Evolutionary conservation across 2,797 vertebrate species (phyloP).

Genomic region (Darevskia nairensis): DNA sequence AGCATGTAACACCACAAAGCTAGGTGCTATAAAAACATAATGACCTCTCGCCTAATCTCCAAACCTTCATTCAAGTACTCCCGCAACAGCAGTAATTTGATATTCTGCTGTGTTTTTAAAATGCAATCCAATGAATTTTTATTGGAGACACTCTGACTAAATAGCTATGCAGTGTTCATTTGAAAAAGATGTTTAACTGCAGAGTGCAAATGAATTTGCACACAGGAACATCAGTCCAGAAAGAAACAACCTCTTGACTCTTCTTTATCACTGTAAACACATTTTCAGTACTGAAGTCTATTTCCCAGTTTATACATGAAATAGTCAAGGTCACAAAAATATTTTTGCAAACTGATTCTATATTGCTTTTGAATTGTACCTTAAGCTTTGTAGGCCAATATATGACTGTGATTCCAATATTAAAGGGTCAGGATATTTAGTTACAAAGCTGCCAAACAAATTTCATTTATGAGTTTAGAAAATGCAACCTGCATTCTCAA

Average conservation of each 20-base stretch:
- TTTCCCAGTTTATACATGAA: constrained; percentile 34
- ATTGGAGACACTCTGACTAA: constrained; percentile 59
- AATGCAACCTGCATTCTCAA: not conserved
- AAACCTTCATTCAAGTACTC: constrained; percentile 48
- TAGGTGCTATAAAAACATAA: constrained; percentile 56
- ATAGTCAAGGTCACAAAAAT: not conserved
- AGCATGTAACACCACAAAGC: constrained; percentile 49
- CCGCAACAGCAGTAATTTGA: constrained; percentile 53
- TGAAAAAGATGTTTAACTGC: constrained; percentile 60
- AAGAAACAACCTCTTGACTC: constrained; percentile 45
- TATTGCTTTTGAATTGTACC: not conserved
- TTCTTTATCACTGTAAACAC: constrained; percentile 46
- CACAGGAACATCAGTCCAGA: constrained; percentile 30
- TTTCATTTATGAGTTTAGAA: not conserved
- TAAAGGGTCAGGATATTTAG: not conserved
- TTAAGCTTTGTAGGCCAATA: not conserved
- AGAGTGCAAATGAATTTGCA: constrained; percentile 46
- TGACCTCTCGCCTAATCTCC: constrained; percentile 54
- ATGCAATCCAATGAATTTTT: constrained; percentile 65
- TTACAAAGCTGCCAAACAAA: not conserved
- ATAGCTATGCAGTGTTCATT: constrained; percentile 50
- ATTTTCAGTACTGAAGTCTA: constrained; percentile 33
- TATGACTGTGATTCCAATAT: not conserved
- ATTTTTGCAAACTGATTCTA: not conserved
- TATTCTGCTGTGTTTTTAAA: constrained; percentile 65